Evolutionary conservation across 2,113 vertebrate species (phyloP).

Genomic region (Xiphias gladius): DNA sequence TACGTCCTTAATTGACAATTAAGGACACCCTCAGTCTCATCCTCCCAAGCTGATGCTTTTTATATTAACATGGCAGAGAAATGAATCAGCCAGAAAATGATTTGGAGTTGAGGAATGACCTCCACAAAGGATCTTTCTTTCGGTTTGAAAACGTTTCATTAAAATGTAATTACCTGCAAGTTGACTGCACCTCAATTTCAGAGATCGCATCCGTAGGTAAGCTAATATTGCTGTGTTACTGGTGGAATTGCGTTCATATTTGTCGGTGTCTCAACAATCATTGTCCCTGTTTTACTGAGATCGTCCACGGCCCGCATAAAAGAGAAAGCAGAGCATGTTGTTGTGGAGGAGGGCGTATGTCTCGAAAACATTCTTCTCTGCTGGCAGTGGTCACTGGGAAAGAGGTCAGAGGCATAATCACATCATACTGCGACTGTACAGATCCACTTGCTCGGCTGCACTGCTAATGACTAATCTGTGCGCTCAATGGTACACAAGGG

Average conservation of each 20-base stretch:
- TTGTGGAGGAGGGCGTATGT: slow-evolving; percentile 10
- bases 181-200: slow-evolving; percentile 56
- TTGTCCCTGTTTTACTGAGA: slow-evolving; percentile 6
- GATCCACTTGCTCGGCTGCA: slow-evolving; percentile 28
- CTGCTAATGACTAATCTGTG: slow-evolving; percentile 54
- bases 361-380: slow-evolving; percentile 12
- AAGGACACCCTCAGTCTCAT: slow-evolving; percentile 64
- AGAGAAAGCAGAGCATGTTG: slow-evolving; percentile 1
- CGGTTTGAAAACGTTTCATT: slow-evolving; percentile 63
- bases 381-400: slow-evolving; percentile 34
- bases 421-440: slow-evolving; percentile 39
- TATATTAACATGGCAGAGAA: slow-evolving; percentile 66
- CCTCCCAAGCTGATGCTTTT: slow-evolving; percentile 65
- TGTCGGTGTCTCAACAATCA: background rate
- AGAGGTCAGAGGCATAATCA: slow-evolving; percentile 59
- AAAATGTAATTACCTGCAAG: slow-evolving; percentile 51
- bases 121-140: slow-evolving; percentile 39
- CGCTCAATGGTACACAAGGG: slow-evolving; percentile 27
- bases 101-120: slow-evolving; percentile 52
- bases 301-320: background rate
- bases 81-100: slow-evolving; percentile 64
- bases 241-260: background rate
- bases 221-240: slow-evolving; percentile 3
- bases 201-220: background rate
- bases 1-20: slow-evolving; percentile 76